A percentile compares a stretch with the other conserved stretches of the same genome.
phyloP scores from a whole-genome alignment of 2,888 invertebrate species.

The Steromphala cineraria region DNA sequence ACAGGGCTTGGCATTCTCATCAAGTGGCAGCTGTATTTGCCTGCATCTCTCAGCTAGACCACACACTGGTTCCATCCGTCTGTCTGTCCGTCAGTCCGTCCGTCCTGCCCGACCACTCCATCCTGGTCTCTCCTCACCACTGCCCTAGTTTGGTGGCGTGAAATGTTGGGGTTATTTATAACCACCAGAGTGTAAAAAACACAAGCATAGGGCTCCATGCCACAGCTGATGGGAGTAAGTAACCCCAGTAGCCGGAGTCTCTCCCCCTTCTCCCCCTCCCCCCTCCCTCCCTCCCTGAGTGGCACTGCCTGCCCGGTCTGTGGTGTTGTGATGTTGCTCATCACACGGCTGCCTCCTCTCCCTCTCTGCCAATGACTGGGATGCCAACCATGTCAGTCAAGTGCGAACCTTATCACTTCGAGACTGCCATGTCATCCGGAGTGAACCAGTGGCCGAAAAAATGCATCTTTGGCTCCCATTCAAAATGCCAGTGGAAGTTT shows the following conservation, averaged over 20 bases:
- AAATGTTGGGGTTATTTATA: conserved; percentile 13
- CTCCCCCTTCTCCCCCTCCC: too few relatives aligned
- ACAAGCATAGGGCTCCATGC: conserved; percentile 7
- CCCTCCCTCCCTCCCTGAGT: too few relatives aligned
- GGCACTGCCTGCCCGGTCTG: too few relatives aligned
- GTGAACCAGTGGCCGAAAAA: conserved; percentile 26
- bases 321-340: too few relatives aligned
- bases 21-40: background rate
- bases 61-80: background rate
- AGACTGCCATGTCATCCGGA: conserved; percentile 26
- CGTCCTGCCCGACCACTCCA: background rate
- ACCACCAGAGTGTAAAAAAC: conserved; percentile 13
- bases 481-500: conserved; percentile 22
- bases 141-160: conserved; percentile 14
- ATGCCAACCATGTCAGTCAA: conserved; percentile 6
- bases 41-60: background rate
- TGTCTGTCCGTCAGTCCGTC: background rate
- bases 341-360: too few relatives aligned
- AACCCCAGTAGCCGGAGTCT: background rate
- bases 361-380: background rate
- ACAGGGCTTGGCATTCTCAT: background rate
- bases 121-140: background rate
- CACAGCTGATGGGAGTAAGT: background rate
- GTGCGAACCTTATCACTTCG: conserved; percentile 3
- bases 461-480: conserved; percentile 27